Conservation (phyloP, 2,888 invertebrate genomes). For the Melieria picta region DNA sequence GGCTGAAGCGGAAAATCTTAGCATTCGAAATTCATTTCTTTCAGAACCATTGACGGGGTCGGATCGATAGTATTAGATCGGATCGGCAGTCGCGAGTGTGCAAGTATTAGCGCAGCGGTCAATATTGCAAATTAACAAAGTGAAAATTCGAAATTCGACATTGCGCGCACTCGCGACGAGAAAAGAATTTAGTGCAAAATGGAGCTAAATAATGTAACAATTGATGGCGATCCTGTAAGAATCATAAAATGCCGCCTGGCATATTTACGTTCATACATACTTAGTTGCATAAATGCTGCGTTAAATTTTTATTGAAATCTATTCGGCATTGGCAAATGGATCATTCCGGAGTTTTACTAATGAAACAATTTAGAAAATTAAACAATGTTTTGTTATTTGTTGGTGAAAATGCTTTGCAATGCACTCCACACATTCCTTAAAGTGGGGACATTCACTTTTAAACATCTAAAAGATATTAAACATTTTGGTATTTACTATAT, state of each 20-base stretch:
- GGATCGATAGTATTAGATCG: conserved; percentile 17
- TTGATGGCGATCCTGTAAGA: conserved; percentile 42
- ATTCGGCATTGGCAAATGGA: no score
- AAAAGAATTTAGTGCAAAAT: conserved; percentile 23
- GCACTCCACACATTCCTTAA: no score
- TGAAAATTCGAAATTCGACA: not conserved
- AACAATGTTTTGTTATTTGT: no score
- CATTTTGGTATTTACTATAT: no score
- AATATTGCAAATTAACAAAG: conserved; percentile 1
- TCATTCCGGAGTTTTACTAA: no score
- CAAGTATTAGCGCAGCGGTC: not conserved
- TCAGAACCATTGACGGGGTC: conserved; percentile 35
- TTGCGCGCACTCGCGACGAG: not conserved
- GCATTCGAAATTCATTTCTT: conserved; percentile 37
- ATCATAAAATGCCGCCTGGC: not conserved
- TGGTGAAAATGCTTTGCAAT: no score
- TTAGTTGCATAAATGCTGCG: not conserved
- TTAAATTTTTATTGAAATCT: no score
- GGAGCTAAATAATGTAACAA: conserved; percentile 45
- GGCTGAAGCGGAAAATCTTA: conserved; percentile 10
- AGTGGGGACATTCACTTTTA: no score
- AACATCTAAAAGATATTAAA: no score
- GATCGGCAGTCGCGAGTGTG: conserved; percentile 3
- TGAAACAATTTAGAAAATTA: no score
- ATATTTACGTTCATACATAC: not conserved